Base-by-base conservation (phyloP, 2,888 invertebrate genomes). In the Sarcophaga caerulescens region DNA sequence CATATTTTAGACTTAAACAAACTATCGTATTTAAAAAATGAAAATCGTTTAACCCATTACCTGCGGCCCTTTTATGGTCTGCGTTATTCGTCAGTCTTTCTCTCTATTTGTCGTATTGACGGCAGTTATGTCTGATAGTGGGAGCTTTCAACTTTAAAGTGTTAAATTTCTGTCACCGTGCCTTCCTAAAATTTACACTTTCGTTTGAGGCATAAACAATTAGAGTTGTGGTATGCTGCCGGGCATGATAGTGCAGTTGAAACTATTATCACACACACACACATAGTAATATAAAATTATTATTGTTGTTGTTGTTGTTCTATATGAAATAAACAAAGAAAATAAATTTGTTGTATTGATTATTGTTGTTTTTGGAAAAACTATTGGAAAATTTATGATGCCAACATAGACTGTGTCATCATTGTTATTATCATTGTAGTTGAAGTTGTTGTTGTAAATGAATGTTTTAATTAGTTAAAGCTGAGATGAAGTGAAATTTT, bases 371-470 rank as follows among this genome's bases (percentile, higher is more conserved):
- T 14, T 23, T 69, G 3, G n/a, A 57, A 74, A 47, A 60, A 59
- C 47, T 85, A 85, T 82, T 68, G 79, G 25, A 82, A 85, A 85
- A 69, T 76, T 19, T 76, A 25, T 82, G 68, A 14, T 59, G 63
- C 73, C 57, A 73, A 76, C 44, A 79, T 62, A 25, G 23, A 14
- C 52, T 69, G 59, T 77, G 60, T 52, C 66, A 62, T 71, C 8
- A 70, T 17, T 17, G 4, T 17, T 35, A 12, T 69, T 73, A 10
- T 79, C 25, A 21, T 19, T 60, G 4, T 19, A 5, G 8, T 47
- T 47, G 0, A 14, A 14, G 23, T 14, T 45, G 45, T 60, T 21
- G 47, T 66, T 52, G 19, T 52, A 52, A 66, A 19, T 4, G 3
- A 3, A 66, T 35, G 25, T 66, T 44, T 35, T 17, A 23, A n/a